Conservation (phyloP, 1,140 invertebrate genomes). For the Artemia franciscana region DNA sequence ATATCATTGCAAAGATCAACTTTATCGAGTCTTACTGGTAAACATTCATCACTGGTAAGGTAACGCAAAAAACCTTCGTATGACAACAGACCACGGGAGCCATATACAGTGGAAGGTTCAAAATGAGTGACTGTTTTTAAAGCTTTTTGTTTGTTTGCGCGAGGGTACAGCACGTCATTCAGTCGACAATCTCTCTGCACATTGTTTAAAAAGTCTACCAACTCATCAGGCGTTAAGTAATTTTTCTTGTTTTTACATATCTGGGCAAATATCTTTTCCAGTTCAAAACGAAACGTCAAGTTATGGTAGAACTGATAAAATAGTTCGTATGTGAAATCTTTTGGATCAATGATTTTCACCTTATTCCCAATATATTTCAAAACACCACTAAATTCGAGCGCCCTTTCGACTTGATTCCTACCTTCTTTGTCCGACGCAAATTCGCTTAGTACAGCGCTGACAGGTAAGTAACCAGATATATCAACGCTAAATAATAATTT, state of each 20-base stretch:
- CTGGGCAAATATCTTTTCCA: too few species aligned
- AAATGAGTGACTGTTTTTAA: constrained; percentile 30
- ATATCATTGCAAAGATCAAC: constrained; percentile 42
- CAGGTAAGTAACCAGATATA: too few species aligned
- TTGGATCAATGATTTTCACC: too few species aligned
- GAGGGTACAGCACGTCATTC: constrained; percentile 39
- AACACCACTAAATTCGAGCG: too few species aligned
- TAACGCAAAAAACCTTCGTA: constrained; percentile 33
- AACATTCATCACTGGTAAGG: constrained; percentile 41
- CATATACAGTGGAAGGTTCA: constrained; percentile 28
- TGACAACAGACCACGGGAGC: constrained; percentile 24
- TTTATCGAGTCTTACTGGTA: constrained; percentile 37
- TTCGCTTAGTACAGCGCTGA: too few species aligned
- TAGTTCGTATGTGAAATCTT: too few species aligned
- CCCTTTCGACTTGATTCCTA: constrained; percentile 79
- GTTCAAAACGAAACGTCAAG: too few species aligned
- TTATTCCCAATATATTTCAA: too few species aligned
- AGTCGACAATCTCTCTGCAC: constrained; percentile 35
- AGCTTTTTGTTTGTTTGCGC: constrained; percentile 30
- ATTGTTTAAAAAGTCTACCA: constrained; percentile 35
- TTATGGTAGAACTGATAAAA: too few species aligned
- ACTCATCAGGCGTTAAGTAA: constrained; percentile 20
- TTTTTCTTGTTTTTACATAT: constrained; percentile 19
- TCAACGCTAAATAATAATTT: too few species aligned
- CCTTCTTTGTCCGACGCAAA: constrained; percentile 52